Conservation (phyloP, 2,888 invertebrate genomes). For the Agriopis leucophaearia region DNA sequence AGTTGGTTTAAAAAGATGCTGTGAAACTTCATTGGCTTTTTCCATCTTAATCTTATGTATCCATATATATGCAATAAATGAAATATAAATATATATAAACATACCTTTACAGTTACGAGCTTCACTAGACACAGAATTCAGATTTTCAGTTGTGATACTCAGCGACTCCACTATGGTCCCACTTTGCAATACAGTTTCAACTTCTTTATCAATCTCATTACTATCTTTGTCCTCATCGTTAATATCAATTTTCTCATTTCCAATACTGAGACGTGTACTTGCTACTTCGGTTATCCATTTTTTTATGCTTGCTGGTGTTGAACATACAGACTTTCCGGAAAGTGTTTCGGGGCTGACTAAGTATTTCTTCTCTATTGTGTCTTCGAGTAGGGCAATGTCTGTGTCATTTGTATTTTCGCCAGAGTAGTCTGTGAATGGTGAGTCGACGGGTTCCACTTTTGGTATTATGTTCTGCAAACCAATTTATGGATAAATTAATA, state of each 20-base stretch:
- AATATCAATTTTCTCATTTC: conserved; percentile 64
- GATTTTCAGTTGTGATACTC: conserved; percentile 77
- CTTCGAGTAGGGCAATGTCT: conserved; percentile 74
- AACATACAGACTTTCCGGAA: conserved; percentile 59
- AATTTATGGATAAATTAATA: not conserved
- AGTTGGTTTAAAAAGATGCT: too few relatives aligned
- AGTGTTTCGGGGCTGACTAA: conserved; percentile 59
- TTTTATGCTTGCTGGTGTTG: conserved; percentile 58
- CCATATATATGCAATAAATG: not conserved
- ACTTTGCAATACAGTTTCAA: conserved; percentile 80
- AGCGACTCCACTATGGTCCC: conserved; percentile 81
- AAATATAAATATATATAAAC: not conserved
- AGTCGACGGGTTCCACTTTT: conserved; percentile 77
- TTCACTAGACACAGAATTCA: conserved; percentile 75
- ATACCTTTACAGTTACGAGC: conserved; percentile 77
- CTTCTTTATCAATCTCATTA: conserved; percentile 81
- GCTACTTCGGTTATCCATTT: conserved; percentile 80
- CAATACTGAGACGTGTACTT: conserved; percentile 76
- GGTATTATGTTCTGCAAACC: conserved; percentile 70
- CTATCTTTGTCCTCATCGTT: conserved; percentile 73
- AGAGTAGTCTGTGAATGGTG: conserved; percentile 76
- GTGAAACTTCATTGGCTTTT: too few relatives aligned
- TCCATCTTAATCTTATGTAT: too few relatives aligned
- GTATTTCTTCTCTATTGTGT: conserved; percentile 68
- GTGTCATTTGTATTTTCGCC: conserved; percentile 77